Base-by-base conservation (phyloP, 2,113 vertebrate genomes). In the Leptobrachium ailaonicum region DNA sequence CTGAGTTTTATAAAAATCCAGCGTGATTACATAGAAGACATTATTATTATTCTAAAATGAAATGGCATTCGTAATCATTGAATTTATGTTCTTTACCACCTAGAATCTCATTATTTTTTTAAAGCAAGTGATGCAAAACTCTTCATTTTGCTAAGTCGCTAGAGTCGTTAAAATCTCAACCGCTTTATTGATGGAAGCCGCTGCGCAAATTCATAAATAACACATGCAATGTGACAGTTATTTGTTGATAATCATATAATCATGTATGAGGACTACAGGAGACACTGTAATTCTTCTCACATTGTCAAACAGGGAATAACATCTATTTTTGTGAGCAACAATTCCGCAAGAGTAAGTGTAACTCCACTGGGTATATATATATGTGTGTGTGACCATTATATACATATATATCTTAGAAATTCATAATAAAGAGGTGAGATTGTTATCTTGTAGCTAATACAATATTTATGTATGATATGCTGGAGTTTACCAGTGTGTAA, bases 11-110 rank as follows among this genome's bases (percentile, higher is more conserved):
- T 42, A 83, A 86, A 87, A 32, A 84, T 84, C 82, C 86, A 71
- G 78, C 76, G 84, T 89, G 88, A 90, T 88, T 87, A 88, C 88
- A 87, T 88, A 77, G 82, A 89, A 90, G 89, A 86, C 71, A 66
- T 83, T 88, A 87, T 91, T 89, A 89, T 92, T 93, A 92, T 89
- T 91, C 92, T 88, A 90, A 90, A 91, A 91, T 89, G 86, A 85
- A 88, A 87, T 85, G 88, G 78, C 80, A 85, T 77, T 40, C 85
- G 83, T 89, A 92, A 90, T 20, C 76, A 84, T 75, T 83, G 84
- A 80, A 88, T 85, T 86, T 88, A 86, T 87, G 88, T 83, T 66
- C 71, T 75, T 68, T 74, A 75, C 79, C 41, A 75, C 66, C 79
- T 81, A 53, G 72, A 81, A 81, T 81, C 72, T 81, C 79, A 81